Conservation (phyloP, 2,113 vertebrate species). For the Loxodonta africana region DNA sequence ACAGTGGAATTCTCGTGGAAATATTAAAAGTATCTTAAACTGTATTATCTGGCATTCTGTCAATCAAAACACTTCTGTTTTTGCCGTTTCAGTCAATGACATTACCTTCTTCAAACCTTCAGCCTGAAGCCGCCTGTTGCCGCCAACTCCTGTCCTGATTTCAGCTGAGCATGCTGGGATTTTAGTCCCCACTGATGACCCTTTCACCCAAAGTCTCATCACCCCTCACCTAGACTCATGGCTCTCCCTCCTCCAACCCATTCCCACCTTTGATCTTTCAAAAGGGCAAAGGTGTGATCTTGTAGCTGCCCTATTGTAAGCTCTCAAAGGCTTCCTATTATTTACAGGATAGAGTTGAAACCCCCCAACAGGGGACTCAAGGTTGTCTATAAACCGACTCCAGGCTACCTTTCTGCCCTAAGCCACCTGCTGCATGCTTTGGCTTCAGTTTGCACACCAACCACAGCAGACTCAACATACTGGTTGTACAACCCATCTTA, state of each 20-base stretch:
- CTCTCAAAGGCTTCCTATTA: neutral
- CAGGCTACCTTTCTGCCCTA: neutral
- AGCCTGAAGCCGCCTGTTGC: too few relatives aligned
- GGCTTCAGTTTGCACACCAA: neutral
- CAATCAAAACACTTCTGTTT: neutral
- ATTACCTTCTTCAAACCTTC: neutral
- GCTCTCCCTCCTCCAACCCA: neutral
- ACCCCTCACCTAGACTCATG: neutral
- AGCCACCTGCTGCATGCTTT: rapidly evolving
- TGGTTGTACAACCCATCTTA: neutral
- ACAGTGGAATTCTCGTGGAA: neutral
- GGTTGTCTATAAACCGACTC: neutral
- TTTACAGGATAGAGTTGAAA: neutral
- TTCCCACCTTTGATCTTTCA: neutral
- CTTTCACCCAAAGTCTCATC: too few relatives aligned
- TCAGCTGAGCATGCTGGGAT: too few relatives aligned
- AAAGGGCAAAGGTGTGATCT: neutral
- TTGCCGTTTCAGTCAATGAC: neutral
- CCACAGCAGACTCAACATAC: too few relatives aligned
- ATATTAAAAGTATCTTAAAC: neutral
- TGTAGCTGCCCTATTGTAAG: neutral
- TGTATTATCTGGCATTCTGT: neutral
- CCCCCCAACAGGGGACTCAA: neutral
- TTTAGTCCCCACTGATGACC: neutral
- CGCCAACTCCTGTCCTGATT: neutral